Conservation (phyloP, 2,113 vertebrate genomes). For the Cebus imitator region DNA sequence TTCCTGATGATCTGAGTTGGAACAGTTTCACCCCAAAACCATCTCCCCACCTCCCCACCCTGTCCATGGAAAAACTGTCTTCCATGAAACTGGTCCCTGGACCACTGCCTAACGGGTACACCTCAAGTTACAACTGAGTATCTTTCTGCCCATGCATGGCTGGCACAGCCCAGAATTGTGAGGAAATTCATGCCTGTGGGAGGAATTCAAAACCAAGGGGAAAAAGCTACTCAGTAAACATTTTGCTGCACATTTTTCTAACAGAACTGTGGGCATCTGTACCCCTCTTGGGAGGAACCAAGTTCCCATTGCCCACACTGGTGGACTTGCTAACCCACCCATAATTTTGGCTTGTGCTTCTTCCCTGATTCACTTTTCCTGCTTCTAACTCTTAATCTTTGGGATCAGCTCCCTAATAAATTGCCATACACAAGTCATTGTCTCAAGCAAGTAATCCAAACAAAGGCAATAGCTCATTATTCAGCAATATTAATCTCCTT, state of each 20-base stretch:
- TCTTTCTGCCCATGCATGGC: background rate
- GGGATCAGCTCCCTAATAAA: background rate
- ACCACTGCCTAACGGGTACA: background rate
- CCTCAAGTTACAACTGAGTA: background rate
- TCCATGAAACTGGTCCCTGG: no score
- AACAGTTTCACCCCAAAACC: no score
- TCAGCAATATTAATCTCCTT: background rate
- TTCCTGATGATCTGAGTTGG: no score
- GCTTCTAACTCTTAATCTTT: background rate
- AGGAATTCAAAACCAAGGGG: background rate
- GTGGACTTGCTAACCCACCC: background rate
- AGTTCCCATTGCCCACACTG: rapidly evolving
- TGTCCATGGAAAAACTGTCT: no score
- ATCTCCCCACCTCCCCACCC: no score
- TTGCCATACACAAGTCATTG: background rate
- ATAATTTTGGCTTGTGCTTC: background rate
- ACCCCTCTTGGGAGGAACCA: background rate
- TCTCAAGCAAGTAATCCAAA: background rate
- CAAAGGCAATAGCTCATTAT: background rate
- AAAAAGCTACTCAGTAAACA: background rate
- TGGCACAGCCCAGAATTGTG: background rate
- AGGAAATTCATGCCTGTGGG: background rate
- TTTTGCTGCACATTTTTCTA: background rate
- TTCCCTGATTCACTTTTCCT: background rate
- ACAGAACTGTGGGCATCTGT: background rate